These are phyloP conservation scores for Pandemis corylana DNA, from an alignment of 2,888 invertebrate genomes.

Conservation along the genomic window DNA sequence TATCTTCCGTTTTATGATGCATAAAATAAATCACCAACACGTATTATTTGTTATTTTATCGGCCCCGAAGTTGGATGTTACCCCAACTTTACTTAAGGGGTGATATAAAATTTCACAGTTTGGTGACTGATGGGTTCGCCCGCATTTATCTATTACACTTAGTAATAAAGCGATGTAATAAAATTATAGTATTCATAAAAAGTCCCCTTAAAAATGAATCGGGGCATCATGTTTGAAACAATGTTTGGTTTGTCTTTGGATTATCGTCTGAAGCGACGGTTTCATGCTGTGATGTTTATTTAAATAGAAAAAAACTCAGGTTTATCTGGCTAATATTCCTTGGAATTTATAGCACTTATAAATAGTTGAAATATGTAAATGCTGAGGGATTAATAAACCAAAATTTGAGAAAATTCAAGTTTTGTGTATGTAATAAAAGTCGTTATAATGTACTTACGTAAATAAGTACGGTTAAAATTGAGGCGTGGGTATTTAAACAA, in stretches of 20 bases:
- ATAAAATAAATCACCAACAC: constrained; percentile 41
- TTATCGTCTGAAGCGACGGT: neutral
- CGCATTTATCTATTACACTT: constrained; percentile 35
- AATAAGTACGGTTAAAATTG: neutral
- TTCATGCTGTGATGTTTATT: too few species aligned
- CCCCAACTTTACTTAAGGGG: constrained; percentile 23
- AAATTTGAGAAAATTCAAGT: too few species aligned
- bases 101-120: constrained; percentile 34
- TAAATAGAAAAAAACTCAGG: too few species aligned
- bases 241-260: neutral
- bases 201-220: constrained; percentile 35
- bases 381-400: too few species aligned
- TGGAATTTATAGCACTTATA: too few species aligned
- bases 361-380: too few species aligned
- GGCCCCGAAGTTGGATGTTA: constrained; percentile 28
- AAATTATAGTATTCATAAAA: constrained; percentile 24
- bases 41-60: constrained; percentile 42
- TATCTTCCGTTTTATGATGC: constrained; percentile 39
- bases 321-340: too few species aligned
- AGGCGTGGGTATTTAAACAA: neutral
- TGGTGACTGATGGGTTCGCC: constrained; percentile 24
- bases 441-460: too few species aligned
- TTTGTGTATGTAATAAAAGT: too few species aligned
- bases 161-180: constrained; percentile 35
- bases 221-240: constrained; percentile 7